Percentiles rank a stretch among this genome's conserved stretches.
phyloP scores from a whole-genome alignment of 2,888 invertebrate genomes.

The Nineta flava region DNA sequence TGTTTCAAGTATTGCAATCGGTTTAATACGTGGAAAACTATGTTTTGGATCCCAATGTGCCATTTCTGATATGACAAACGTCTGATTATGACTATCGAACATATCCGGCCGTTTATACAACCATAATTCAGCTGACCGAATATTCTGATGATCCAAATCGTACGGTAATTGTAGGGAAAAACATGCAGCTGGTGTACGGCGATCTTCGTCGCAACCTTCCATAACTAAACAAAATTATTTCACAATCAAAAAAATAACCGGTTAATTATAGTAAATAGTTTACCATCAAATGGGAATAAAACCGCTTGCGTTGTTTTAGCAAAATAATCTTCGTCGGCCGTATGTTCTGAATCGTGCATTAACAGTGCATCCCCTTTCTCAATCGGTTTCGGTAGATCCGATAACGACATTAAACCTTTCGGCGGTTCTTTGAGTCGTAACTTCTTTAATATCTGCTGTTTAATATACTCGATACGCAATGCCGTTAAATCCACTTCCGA shows the following conservation, averaged over 20 bases:
- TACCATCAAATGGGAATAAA: constrained; percentile 65
- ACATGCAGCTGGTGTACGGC: constrained; percentile 50
- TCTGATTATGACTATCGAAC: constrained; percentile 50
- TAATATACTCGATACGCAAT: constrained; percentile 63
- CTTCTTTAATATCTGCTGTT: constrained; percentile 71
- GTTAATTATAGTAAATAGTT: not conserved
- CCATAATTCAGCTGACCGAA: constrained; percentile 67
- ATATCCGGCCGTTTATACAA: constrained; percentile 55
- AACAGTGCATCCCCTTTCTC: constrained; percentile 52
- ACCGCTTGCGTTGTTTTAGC: constrained; percentile 73
- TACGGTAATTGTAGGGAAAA: constrained; percentile 62
- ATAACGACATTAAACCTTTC: constrained; percentile 39
- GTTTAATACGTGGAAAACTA: constrained; percentile 60
- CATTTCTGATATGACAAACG: constrained; percentile 62
- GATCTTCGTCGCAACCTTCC: constrained; percentile 30
- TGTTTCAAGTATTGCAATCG: constrained; percentile 65
- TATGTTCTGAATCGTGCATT: constrained; percentile 29
- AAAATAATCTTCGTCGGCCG: constrained; percentile 58
- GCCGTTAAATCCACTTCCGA: constrained; percentile 45
- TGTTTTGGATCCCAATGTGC: constrained; percentile 55
- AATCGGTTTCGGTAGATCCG: constrained; percentile 57
- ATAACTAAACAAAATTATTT: constrained; percentile 26
- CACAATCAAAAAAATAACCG: not conserved
- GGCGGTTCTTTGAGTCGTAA: constrained; percentile 61
- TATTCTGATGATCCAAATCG: constrained; percentile 56